Evolutionary conservation across 2,113 vertebrate genomes (phyloP).

Genomic region (Podiceps cristatus): DNA sequence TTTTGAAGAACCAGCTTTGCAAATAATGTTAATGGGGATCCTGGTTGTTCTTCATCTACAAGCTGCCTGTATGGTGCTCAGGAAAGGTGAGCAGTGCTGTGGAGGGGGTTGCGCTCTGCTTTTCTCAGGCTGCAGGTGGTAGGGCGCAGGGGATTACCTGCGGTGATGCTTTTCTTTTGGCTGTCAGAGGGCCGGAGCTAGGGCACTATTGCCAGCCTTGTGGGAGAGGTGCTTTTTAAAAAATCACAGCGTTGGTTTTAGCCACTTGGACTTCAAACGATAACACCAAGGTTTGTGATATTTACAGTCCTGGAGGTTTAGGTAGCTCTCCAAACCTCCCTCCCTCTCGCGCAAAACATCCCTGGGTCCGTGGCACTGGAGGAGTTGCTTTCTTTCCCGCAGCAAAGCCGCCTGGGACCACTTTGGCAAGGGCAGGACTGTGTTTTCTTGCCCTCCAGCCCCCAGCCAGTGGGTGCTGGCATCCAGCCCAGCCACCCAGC

Average conservation of each 20-base stretch:
- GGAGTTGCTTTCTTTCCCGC: not conserved
- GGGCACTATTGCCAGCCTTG: accelerated
- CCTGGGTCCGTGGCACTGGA: not conserved
- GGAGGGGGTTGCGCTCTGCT: not conserved
- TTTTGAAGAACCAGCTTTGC: not conserved
- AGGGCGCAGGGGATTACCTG: not conserved
- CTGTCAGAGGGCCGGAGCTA: not conserved
- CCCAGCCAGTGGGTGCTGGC: not conserved
- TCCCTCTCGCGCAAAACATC: not conserved
- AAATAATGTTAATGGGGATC: not conserved
- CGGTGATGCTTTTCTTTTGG: not conserved
- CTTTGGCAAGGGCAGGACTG: not conserved
- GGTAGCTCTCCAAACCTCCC: not conserved
- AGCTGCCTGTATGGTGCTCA: accelerated
- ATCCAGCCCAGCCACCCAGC: not conserved
- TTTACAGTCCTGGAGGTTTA: not conserved
- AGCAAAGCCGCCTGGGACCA: not conserved
- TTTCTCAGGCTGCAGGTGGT: not conserved
- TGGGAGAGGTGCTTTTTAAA: not conserved
- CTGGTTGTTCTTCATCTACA: not conserved
- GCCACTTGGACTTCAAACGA: not conserved
- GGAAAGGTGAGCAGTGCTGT: not conserved
- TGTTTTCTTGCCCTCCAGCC: not conserved
- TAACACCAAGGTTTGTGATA: not conserved
- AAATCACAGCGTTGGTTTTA: not conserved